Conservation (phyloP, 2,797 vertebrate genomes). For the Ctenosaura bakeri region DNA sequence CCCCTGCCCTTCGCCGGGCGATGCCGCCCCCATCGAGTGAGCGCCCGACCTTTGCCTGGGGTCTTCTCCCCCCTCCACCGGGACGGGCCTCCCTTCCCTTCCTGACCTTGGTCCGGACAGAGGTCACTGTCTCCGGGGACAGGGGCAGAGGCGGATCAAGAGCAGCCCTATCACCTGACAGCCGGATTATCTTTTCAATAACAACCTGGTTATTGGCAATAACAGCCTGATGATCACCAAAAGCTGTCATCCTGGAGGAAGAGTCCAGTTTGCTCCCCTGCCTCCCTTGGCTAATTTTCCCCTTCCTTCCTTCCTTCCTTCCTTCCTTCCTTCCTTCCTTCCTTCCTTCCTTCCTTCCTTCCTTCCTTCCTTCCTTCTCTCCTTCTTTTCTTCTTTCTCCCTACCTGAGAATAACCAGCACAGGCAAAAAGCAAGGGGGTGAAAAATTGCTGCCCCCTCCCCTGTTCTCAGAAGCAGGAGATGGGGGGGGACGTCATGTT, state of each 20-base stretch:
- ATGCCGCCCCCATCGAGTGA: background rate
- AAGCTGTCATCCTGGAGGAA: background rate
- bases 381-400: background rate
- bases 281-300: background rate
- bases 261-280: background rate
- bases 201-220: no score
- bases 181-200: no score
- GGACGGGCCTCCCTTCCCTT: background rate
- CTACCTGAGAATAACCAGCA: background rate
- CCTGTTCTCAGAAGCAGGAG: background rate
- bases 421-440: background rate
- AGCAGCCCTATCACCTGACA: no score
- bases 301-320: background rate
- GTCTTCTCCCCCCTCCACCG: background rate
- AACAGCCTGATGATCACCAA: no score
- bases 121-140: slow-evolving; percentile 4
- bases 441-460: background rate
- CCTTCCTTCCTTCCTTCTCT: background rate
- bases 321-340: background rate
- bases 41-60: no score
- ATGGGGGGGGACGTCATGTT: background rate
- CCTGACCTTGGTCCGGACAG: slow-evolving; percentile 7
- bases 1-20: background rate
- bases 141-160: no score
- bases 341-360: no score